Base-by-base conservation (phyloP, 2,888 invertebrate species). In the Aspidapion aeneum region DNA sequence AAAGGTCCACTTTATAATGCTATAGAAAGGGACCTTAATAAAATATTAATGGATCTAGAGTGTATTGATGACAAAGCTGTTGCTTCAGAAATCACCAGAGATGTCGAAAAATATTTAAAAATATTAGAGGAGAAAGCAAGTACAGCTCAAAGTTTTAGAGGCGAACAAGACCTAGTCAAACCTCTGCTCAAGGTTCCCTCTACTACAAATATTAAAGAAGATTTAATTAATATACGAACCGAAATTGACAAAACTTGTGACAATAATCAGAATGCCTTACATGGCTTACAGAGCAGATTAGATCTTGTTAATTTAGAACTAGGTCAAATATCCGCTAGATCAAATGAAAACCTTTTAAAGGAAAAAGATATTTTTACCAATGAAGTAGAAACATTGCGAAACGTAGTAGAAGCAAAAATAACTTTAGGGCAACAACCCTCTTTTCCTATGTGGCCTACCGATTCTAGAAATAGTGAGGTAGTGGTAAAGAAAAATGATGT, bases 1-100 rank as follows among this genome's bases (percentile, higher is more conserved):
- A 70, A 68, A 63, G 72, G 73, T 5, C 72, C 74, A 0, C 60
- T 72, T n/a, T 74, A 73, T 55, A 72, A 71, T 21, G 63, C 67
- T 20, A 64, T 74, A 17, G 74, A 74, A 60, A 68, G 69, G 50
- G 70, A 72, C 35, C 57, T 73, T 16, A 70, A 71, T 55, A 71
- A 69, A 58, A 51, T 69, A 19, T 62, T 70, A 7, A 22, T 65
- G 12, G 65, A 70, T 35, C 64, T 67, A 1, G 68, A 69, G 18
- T 61, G 66, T 48, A 58, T 71, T n/a, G 63, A 67, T 1, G 66
- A 72, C 52, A 64, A 66, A 63, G 35, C 57, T 1, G 58, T 56
- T 18, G 60, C 69, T 7, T 62, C 68, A 2, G 68, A 70, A 55
- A 59, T 72, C 5, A 65, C 61, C 1, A 69, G 60, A 49, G 70